Base-by-base conservation (phyloP, 2,888 invertebrate species). In the Drosophila vallismaia region DNA sequence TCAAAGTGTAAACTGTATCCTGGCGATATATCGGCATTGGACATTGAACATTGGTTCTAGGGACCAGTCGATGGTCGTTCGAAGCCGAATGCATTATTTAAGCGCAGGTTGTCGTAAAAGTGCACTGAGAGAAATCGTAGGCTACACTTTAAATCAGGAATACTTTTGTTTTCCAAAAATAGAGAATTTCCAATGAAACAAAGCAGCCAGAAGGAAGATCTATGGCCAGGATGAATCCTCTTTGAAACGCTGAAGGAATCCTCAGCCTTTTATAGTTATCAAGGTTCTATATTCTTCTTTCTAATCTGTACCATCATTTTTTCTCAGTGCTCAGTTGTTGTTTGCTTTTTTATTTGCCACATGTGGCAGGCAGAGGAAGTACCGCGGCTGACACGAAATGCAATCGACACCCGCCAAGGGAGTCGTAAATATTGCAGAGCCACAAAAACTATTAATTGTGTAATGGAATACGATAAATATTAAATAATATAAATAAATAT, bases 21-120 rank as follows among this genome's bases (percentile, higher is more conserved):
- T 38, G 38, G 42, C 28, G 19, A 19, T 19, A 2, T 19, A 19
- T 19, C 19, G 19, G 19, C 1, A 1, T 19, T 19, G 19, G 19
- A 19, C 42, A 50, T 45, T 38, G 8, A 28, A 14, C 28, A 6
- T 40, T n/a, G 5, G 14, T 24, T 46, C 29, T 19, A 57, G 44
- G 46, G 56, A 48, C 33, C 42, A 69, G 36, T 69, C 40, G 42
- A 45, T 44, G 58, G 70, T 56, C 48, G 36, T 26, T 44, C 70
- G 36, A 67, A 69, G 71, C 58, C 70, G 56, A 70, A 70, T 67
- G 70, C 66, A 67, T 67, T 70, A 70, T 67, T 70, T 56, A 67
- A 33, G 29, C 6, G 70, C 49, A 70, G 70, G 49, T 4, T 62
- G 45, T 31, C 29, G 29, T 12, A 38, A 10, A 29, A 29, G 19